Evolutionary conservation across 2,113 vertebrate species (phyloP).

Genomic region (Pseudorasbora parva): DNA sequence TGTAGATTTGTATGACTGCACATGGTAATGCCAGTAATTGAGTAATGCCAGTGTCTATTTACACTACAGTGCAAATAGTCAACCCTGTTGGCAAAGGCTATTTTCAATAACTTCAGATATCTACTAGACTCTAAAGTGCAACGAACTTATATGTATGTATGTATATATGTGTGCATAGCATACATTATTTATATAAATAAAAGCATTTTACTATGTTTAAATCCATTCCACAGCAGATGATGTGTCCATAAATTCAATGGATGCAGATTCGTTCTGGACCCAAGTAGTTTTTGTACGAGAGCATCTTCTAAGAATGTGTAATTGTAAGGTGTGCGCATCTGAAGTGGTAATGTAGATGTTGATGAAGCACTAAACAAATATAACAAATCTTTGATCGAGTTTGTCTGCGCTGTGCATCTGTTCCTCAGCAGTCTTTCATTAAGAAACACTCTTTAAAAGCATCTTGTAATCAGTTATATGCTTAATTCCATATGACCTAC

Average conservation of each 20-base stretch:
- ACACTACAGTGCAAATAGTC: not conserved
- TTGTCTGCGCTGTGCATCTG: not conserved
- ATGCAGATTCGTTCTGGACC: not conserved
- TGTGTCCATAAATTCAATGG: not conserved
- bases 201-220: not conserved
- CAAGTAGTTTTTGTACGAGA: not conserved
- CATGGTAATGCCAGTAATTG: not conserved
- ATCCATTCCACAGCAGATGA: not conserved
- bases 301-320: not conserved
- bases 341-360: not conserved
- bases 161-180: too few species aligned
- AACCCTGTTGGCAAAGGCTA: not conserved
- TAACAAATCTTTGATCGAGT: not conserved
- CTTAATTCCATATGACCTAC: not conserved
- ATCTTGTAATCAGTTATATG: not conserved
- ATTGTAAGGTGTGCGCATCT: not conserved
- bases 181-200: too few species aligned
- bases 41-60: not conserved
- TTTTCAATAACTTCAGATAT: not conserved
- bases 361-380: not conserved
- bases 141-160: too few species aligned
- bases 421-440: conserved; percentile 5
- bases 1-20: not conserved
- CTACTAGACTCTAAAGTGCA: not conserved
- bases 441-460: not conserved